phyloP scores from a whole-genome alignment of 2,888 invertebrate species.

The Trachelus iudaicus region DNA sequence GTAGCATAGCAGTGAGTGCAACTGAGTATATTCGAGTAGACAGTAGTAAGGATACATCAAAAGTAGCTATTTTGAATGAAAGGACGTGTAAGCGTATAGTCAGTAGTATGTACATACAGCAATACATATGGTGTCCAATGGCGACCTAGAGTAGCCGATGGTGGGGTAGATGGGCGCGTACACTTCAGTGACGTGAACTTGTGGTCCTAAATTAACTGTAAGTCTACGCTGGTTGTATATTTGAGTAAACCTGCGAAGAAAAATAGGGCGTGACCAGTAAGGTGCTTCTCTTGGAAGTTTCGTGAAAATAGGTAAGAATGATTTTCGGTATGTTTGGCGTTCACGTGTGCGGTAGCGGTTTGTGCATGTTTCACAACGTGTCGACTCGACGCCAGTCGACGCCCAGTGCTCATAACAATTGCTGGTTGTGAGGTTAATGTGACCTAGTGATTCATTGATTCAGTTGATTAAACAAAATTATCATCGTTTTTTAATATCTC shows the following conservation, averaged over 20 bases:
- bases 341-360: neutral
- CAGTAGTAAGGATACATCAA: neutral
- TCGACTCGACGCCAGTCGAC: conserved; percentile 16
- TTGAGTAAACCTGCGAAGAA: neutral
- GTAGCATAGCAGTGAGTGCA: neutral
- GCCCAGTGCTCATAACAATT: conserved; percentile 37
- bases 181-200: neutral
- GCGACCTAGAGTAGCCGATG: neutral
- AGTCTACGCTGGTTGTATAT: neutral
- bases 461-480: conserved; percentile 10
- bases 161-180: neutral
- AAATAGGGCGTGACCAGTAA: neutral
- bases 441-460: conserved; percentile 12
- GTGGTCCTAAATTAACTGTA: neutral
- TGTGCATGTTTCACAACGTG: neutral
- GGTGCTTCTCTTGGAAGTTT: neutral
- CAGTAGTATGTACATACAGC: neutral
- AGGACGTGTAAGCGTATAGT: neutral
- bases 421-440: conserved; percentile 24
- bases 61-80: neutral
- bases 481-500: neutral
- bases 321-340: neutral
- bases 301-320: neutral
- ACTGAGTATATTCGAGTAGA: neutral
- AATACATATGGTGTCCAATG: neutral